These are phyloP conservation scores for Sipha maydis DNA, from an alignment of 2,888 invertebrate genomes.

Conservation along the genomic window DNA sequence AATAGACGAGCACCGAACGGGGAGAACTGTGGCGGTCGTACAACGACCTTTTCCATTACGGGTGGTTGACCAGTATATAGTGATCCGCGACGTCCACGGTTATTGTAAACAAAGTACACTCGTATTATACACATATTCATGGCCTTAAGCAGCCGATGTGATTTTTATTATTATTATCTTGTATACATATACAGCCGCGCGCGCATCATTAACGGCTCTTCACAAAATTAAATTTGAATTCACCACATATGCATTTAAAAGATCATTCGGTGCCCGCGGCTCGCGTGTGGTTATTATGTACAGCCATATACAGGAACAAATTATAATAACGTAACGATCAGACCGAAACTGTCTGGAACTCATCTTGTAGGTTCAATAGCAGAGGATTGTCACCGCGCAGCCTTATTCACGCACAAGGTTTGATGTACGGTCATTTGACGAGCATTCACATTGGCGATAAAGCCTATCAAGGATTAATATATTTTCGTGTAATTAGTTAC, in stretches of 20 bases:
- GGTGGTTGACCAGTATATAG: slow-evolving; percentile 29
- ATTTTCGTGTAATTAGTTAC: too few relatives aligned
- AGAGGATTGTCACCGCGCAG: too few relatives aligned
- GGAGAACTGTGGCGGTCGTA: not conserved
- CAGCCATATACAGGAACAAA: too few relatives aligned
- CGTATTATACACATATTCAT: not conserved
- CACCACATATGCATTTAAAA: not conserved
- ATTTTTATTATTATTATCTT: not conserved
- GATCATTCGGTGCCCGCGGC: not conserved
- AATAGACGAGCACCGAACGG: too few relatives aligned
- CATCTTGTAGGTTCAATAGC: too few relatives aligned
- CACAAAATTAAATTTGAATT: slow-evolving; percentile 6
- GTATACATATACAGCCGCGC: not conserved
- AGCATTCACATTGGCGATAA: too few relatives aligned
- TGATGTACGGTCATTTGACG: too few relatives aligned
- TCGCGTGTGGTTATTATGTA: too few relatives aligned
- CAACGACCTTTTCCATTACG: slow-evolving; percentile 1
- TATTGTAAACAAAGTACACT: slow-evolving; percentile 1
- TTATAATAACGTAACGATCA: too few relatives aligned
- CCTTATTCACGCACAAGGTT: too few relatives aligned
- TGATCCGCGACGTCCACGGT: not conserved
- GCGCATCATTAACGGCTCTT: not conserved
- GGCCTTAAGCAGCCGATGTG: not conserved
- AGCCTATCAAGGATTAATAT: too few relatives aligned
- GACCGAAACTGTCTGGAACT: too few relatives aligned